Percentiles rank a stretch among this genome's conserved stretches.
These are phyloP conservation scores for Melanerpes aurifrons DNA, from an alignment of 2,113 vertebrate genomes.

Conservation along the genomic window DNA sequence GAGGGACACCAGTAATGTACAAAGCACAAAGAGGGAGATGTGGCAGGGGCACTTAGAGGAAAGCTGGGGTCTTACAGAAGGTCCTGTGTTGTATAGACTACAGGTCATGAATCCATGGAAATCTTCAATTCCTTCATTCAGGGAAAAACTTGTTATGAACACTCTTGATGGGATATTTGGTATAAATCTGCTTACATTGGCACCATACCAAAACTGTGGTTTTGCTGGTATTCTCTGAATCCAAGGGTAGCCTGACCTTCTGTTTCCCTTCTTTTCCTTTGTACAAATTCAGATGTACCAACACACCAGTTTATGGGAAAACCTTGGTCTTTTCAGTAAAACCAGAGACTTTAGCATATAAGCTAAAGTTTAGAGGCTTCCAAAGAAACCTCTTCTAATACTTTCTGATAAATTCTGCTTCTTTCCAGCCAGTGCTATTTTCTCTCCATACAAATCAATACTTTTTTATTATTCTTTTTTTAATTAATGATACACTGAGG, in stretches of 20 bases:
- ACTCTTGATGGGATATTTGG: not conserved
- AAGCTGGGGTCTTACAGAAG: not conserved
- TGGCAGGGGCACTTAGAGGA: not conserved
- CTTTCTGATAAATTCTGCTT: not conserved
- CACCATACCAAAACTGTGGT: conserved; percentile 30
- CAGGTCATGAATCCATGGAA: not conserved
- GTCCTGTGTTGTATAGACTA: not conserved
- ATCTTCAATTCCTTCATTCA: not conserved
- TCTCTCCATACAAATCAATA: not conserved
- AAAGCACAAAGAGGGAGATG: not conserved
- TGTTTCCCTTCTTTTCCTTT: conserved; percentile 3
- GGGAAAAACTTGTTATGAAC: not conserved
- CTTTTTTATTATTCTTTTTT: not conserved
- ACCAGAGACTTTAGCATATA: not conserved
- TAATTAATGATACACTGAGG: not conserved
- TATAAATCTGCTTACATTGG: conserved; percentile 53
- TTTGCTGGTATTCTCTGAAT: conserved; percentile 43
- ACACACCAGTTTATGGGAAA: not conserved
- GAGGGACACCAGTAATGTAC: not conserved
- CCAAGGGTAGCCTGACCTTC: conserved; percentile 24
- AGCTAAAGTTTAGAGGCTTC: not conserved
- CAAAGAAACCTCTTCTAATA: not conserved
- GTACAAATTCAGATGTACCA: conserved; percentile 22
- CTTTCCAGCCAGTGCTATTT: not conserved
- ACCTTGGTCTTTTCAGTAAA: not conserved